A percentile compares a stretch with the other conserved stretches of the same genome.
Conservation (phyloP, 2,113 vertebrate species). For the Peromyscus polionotus region DNA sequence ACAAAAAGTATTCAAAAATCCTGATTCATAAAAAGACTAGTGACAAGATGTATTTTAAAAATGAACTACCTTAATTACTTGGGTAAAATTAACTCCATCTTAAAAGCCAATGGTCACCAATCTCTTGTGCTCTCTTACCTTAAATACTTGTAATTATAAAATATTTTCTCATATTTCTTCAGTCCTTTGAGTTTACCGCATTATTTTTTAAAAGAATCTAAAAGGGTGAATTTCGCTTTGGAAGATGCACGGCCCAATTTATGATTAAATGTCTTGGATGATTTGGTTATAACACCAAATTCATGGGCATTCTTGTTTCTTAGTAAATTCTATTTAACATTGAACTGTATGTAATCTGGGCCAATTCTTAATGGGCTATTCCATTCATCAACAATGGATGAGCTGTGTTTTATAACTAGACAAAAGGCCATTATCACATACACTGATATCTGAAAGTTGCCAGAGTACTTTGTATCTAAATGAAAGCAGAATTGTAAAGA, state of each 20-base stretch:
- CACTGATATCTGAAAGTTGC: background rate
- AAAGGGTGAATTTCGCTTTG: constrained; percentile 2
- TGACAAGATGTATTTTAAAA: constrained; percentile 13
- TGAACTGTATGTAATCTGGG: constrained; percentile 28
- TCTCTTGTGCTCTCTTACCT: background rate
- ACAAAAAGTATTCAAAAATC: background rate
- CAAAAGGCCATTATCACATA: background rate
- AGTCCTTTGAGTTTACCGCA: background rate
- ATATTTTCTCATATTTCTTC: constrained; percentile 5
- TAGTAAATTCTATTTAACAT: constrained; percentile 30
- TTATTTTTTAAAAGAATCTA: background rate
- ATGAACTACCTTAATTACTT: background rate
- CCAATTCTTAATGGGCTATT: constrained; percentile 3
- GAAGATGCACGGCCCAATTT: background rate
- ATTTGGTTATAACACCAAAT: background rate
- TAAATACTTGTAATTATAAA: constrained; percentile 14
- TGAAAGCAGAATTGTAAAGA: constrained; percentile 43
- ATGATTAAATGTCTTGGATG: background rate
- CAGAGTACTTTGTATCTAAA: constrained; percentile 14
- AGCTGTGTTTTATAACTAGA: constrained; percentile 36
- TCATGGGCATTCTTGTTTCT: background rate
- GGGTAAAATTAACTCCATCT: constrained; percentile 13
- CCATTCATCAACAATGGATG: constrained; percentile 9
- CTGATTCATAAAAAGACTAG: background rate
- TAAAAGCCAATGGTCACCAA: background rate